These are phyloP conservation scores for Pyrocoelia pectoralis DNA, from an alignment of 2,888 invertebrate species.

Conservation along the genomic window DNA sequence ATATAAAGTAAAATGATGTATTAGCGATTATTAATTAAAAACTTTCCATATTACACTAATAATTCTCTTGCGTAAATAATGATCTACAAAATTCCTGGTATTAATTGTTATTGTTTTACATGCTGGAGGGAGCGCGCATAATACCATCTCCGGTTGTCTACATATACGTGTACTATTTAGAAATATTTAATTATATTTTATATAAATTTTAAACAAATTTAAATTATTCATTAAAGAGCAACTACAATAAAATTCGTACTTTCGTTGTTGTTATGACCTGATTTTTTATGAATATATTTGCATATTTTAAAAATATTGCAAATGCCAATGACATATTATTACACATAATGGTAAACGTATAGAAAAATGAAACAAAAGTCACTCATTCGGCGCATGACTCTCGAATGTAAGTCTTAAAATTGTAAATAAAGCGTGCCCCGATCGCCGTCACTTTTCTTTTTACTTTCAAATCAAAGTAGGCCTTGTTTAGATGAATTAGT, in stretches of 20 bases:
- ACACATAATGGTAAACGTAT: neutral
- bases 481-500: neutral
- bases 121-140: neutral
- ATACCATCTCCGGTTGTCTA: too few relatives aligned
- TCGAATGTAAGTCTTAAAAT: neutral
- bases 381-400: constrained; percentile 2
- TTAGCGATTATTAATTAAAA: neutral
- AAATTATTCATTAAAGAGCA: neutral
- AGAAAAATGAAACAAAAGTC: constrained; percentile 6
- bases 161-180: neutral
- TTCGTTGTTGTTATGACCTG: constrained; percentile 25
- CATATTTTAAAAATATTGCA: constrained; percentile 23
- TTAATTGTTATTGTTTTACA: too few relatives aligned
- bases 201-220: constrained; percentile 20
- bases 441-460: neutral
- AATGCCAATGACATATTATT: constrained; percentile 22
- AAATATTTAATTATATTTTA: constrained; percentile 1
- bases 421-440: neutral
- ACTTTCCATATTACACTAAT: neutral
- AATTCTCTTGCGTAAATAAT: neutral
- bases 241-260: constrained; percentile 17
- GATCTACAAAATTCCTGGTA: neutral
- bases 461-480: neutral
- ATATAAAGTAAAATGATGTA: too few relatives aligned
- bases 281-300: constrained; percentile 22